Evolutionary conservation across 2,113 vertebrate genomes (phyloP).

Genomic region (Probosciger aterrimus): DNA sequence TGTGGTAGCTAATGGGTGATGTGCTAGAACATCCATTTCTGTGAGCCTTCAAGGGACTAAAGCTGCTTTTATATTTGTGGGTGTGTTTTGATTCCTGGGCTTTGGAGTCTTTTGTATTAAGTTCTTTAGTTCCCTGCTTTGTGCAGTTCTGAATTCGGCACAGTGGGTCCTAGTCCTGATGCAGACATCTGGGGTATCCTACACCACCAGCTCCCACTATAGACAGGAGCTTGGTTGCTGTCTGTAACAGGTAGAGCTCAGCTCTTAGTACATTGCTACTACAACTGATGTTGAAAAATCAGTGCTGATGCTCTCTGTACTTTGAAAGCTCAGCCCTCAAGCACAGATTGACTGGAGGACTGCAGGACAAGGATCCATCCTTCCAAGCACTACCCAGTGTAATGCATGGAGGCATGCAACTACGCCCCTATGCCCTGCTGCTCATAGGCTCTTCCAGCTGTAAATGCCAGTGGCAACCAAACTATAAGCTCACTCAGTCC

Average conservation of each 20-base stretch:
- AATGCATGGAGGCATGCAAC: neutral
- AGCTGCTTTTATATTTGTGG: neutral
- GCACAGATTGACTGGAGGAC: neutral
- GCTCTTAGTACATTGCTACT: neutral
- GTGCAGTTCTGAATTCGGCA: neutral
- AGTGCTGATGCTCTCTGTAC: neutral
- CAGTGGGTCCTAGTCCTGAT: neutral
- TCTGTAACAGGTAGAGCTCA: neutral
- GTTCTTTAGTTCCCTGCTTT: neutral
- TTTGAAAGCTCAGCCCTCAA: neutral
- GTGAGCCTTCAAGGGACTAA: neutral
- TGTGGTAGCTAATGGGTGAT: neutral
- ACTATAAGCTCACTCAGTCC: neutral
- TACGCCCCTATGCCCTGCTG: neutral
- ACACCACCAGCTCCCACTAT: neutral
- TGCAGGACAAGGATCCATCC: neutral
- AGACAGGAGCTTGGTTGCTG: rapidly evolving
- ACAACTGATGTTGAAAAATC: neutral
- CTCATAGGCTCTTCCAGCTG: neutral
- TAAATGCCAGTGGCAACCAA: neutral
- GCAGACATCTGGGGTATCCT: neutral
- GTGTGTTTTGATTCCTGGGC: neutral
- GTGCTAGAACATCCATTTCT: neutral
- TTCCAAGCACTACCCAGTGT: neutral
- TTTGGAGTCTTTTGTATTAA: neutral